These are phyloP conservation scores for Didymodactylos carnosus DNA, from an alignment of 2,888 invertebrate species.

Conservation along the genomic window DNA sequence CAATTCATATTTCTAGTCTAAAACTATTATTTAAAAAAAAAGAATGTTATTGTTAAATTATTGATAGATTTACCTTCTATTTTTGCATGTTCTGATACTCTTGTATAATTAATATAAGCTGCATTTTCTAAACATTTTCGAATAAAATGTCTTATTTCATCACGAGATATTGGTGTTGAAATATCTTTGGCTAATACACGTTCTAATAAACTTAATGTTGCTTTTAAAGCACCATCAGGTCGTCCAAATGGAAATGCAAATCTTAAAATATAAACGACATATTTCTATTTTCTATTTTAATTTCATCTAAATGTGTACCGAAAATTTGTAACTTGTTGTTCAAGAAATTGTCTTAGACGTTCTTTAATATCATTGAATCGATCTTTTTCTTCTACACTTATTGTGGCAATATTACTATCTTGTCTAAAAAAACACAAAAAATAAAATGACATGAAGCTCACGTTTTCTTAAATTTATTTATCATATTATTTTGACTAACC, in stretches of 20 bases:
- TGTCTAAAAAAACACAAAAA: constrained; percentile 47
- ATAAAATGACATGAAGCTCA: not conserved
- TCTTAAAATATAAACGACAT: constrained; percentile 36
- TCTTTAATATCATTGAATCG: constrained; percentile 94
- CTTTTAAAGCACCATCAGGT: constrained; percentile 89
- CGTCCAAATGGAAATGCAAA: constrained; percentile 96
- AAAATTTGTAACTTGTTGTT: constrained; percentile 97
- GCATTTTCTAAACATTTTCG: constrained; percentile 92
- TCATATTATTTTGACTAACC: constrained; percentile 43
- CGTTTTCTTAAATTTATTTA: not conserved
- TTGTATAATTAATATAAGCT: constrained; percentile 84
- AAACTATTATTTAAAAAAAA: too few species aligned
- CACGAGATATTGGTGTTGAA: constrained; percentile 76
- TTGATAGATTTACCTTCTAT: constrained; percentile 59
- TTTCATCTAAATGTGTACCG: constrained; percentile 40
- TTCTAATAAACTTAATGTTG: constrained; percentile 80
- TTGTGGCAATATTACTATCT: constrained; percentile 82
- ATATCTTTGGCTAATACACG: constrained; percentile 90
- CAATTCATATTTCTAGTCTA: too few species aligned
- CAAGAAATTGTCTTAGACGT: constrained; percentile 66
- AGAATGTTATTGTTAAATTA: too few species aligned
- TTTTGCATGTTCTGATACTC: constrained; percentile 83
- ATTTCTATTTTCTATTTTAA: not conserved
- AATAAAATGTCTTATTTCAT: constrained; percentile 85
- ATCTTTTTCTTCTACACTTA: constrained; percentile 70